These are phyloP conservation scores for Calliopsis andreniformis DNA, from an alignment of 1,140 invertebrate genomes.

Conservation along the genomic window DNA sequence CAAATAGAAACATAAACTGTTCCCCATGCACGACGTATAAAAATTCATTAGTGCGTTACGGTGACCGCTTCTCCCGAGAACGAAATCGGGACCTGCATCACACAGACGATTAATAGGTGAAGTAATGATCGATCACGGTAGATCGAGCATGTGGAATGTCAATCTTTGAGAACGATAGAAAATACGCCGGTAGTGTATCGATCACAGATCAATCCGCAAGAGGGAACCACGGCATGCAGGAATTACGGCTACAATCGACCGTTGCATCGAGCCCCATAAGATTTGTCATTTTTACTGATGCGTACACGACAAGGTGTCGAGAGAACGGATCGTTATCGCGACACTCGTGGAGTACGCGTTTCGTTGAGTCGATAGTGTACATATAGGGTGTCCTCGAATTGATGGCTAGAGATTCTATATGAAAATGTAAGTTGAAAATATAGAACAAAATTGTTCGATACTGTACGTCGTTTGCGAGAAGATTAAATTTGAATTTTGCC, in stretches of 20 bases:
- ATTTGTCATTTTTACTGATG: conserved; percentile 51
- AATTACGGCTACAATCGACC: conserved; percentile 32
- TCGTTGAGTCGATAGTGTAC: background rate
- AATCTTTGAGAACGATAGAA: conserved; percentile 58
- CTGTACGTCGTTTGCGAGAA: no score
- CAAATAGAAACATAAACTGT: background rate
- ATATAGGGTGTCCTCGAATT: no score
- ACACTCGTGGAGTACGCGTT: conserved; percentile 6
- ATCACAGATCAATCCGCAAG: conserved; percentile 61
- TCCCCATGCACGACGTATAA: conserved; percentile 6
- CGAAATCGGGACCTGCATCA: conserved; percentile 51
- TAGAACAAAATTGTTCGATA: no score
- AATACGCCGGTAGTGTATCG: conserved; percentile 51
- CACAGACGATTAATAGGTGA: conserved; percentile 63
- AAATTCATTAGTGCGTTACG: conserved; percentile 55
- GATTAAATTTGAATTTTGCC: no score
- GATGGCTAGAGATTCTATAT: no score
- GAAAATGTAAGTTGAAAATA: no score
- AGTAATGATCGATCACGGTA: conserved; percentile 69
- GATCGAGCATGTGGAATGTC: conserved; percentile 57
- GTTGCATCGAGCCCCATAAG: conserved; percentile 31
- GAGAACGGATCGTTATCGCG: conserved; percentile 47
- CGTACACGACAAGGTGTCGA: conserved; percentile 31
- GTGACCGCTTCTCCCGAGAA: conserved; percentile 43
- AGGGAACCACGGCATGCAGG: conserved; percentile 18